These are phyloP conservation scores for Albula goreensis DNA, from an alignment of 2,113 vertebrate genomes.

Conservation along the genomic window DNA sequence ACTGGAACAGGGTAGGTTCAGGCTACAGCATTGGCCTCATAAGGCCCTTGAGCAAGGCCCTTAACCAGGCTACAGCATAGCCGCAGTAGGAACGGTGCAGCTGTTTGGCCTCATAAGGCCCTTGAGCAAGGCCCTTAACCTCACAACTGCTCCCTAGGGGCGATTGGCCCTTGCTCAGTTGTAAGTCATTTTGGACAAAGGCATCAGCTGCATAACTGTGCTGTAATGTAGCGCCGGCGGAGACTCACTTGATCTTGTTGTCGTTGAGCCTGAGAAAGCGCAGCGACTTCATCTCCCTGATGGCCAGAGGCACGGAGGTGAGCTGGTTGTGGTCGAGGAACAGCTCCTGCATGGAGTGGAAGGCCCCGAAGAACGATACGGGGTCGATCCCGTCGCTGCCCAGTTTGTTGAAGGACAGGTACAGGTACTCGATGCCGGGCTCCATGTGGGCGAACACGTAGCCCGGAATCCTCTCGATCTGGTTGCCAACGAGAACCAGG, in stretches of 20 bases:
- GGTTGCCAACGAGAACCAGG: conserved; percentile 87
- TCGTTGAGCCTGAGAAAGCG: conserved; percentile 88
- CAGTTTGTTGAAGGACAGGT: conserved; percentile 92
- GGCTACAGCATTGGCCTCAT: not conserved
- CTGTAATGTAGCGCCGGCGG: too few species aligned
- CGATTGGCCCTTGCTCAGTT: too few species aligned
- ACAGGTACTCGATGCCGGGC: conserved; percentile 91
- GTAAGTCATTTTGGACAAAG: too few species aligned
- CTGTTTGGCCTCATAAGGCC: too few species aligned
- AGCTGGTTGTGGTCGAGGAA: conserved; percentile 93
- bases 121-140: too few species aligned
- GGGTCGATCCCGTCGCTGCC: conserved; percentile 79
- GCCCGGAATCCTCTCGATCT: conserved; percentile 92
- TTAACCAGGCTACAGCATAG: too few species aligned
- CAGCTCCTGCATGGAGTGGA: conserved; percentile 84
- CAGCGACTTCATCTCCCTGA: conserved; percentile 85
- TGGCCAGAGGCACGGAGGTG: conserved; percentile 77
- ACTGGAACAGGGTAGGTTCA: not conserved
- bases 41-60: too few species aligned
- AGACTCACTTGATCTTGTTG: conserved; percentile 87
- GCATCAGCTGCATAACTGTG: too few species aligned
- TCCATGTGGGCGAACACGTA: conserved; percentile 94
- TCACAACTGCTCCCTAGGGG: too few species aligned
- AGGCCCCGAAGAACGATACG: conserved; percentile 86
- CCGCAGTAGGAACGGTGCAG: too few species aligned